Evolutionary conservation across 2,113 vertebrate species (phyloP).

Genomic region (Pseudorhombus dupliciocellatus): DNA sequence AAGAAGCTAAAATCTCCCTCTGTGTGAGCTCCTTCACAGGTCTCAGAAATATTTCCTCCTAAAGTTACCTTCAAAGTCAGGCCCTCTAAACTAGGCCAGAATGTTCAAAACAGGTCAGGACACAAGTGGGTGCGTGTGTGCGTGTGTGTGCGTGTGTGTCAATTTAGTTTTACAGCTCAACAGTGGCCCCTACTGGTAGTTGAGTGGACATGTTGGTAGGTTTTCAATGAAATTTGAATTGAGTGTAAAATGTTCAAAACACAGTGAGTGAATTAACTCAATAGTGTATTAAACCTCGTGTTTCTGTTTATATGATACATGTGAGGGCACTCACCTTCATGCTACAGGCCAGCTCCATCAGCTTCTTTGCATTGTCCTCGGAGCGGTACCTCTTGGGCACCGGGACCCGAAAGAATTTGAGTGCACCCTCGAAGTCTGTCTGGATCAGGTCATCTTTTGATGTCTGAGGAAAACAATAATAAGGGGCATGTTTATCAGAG

Average conservation of each 20-base stretch:
- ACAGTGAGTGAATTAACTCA: not conserved
- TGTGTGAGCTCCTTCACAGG: slow-evolving; percentile 26
- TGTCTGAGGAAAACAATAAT: slow-evolving; percentile 79
- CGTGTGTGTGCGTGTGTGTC: slow-evolving; percentile 13
- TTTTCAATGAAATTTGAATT: not conserved
- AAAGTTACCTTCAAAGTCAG: slow-evolving; percentile 66
- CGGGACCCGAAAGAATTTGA: slow-evolving; percentile 98
- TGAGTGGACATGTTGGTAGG: not conserved
- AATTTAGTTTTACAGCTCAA: slow-evolving; percentile 21
- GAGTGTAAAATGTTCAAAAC: too few relatives aligned
- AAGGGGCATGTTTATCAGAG: not conserved
- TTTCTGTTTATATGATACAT: not conserved
- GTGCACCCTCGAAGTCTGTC: slow-evolving; percentile 95
- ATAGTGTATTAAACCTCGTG: not conserved
- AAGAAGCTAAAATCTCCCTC: slow-evolving; percentile 12
- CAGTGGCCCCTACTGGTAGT: slow-evolving; percentile 72
- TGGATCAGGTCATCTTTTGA: slow-evolving; percentile 96
- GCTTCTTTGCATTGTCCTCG: slow-evolving; percentile 97
- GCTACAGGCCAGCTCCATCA: slow-evolving; percentile 98
- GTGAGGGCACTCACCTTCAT: slow-evolving; percentile 88
- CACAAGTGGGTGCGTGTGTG: slow-evolving; percentile 39
- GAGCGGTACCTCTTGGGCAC: slow-evolving; percentile 98
- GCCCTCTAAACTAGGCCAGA: slow-evolving; percentile 60
- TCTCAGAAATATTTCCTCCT: slow-evolving; percentile 41
- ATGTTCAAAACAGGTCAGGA: slow-evolving; percentile 58